These are phyloP conservation scores for Drosophila dives DNA, from an alignment of 2,888 invertebrate genomes.

Conservation along the genomic window DNA sequence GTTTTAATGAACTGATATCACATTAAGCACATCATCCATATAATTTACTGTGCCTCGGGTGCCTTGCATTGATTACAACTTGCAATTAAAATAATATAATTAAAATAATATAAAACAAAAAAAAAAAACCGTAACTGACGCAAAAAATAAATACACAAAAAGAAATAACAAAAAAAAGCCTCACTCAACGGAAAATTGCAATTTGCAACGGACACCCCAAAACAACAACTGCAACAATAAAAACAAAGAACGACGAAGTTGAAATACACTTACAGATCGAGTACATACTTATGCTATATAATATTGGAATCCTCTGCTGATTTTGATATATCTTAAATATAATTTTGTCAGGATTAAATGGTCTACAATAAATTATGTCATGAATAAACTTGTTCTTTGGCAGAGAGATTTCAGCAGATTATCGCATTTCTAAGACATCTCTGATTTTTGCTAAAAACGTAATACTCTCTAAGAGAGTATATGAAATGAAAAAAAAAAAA, in stretches of 20 bases:
- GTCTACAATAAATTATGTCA: background rate
- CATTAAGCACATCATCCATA: conserved; percentile 52
- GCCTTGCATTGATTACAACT: conserved; percentile 61
- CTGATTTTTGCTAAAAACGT: too few species aligned
- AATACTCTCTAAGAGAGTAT: background rate
- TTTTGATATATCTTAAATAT: too few species aligned
- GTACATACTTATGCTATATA: background rate
- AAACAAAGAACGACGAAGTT: background rate
- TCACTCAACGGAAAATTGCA: conserved; percentile 71
- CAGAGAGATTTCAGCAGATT: background rate
- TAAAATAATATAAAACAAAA: conserved; percentile 66
- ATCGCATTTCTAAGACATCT: background rate
- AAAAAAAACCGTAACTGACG: conserved; percentile 28
- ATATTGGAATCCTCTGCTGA: background rate
- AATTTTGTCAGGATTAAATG: background rate
- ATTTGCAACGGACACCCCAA: conserved; percentile 57
- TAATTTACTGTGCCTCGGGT: conserved; percentile 46
- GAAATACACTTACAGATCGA: background rate
- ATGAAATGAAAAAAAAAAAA: background rate
- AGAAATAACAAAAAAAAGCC: conserved; percentile 24
- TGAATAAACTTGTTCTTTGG: background rate
- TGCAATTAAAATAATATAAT: conserved; percentile 69
- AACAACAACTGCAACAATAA: conserved; percentile 47
- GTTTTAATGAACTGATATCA: conserved; percentile 53
- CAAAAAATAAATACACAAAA: conserved; percentile 17